A percentile compares a stretch with the other conserved stretches of the same genome.
Evolutionary conservation across 37 sponge, comb jelly and placozoan genomes (phyloP).

Genomic region (Hexactinellida sp.): DNA sequence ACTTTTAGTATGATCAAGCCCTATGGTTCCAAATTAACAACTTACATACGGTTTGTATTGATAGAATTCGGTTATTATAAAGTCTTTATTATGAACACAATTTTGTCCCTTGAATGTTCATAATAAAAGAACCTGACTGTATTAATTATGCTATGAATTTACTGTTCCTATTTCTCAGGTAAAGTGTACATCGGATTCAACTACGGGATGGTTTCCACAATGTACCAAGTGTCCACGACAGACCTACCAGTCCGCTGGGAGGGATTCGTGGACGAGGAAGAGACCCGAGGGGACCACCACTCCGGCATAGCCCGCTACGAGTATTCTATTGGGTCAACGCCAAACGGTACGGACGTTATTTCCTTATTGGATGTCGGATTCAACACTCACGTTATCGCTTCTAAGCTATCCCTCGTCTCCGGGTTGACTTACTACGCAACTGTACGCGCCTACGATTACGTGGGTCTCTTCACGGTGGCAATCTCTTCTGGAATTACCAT

Average conservation of each 20-base stretch:
- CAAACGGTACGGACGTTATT: not conserved
- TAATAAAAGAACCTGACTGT: too few relatives aligned
- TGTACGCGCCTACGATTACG: not conserved
- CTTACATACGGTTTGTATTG: too few relatives aligned
- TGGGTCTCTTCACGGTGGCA: not conserved
- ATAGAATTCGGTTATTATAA: too few relatives aligned
- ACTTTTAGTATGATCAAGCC: too few relatives aligned
- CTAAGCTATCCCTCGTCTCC: not conserved
- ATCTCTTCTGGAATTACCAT: constrained; percentile 34
- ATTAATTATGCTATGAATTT: too few relatives aligned
- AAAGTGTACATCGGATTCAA: not conserved
- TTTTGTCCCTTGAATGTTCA: too few relatives aligned
- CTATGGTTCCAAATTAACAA: too few relatives aligned
- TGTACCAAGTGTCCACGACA: not conserved
- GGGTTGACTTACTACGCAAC: not conserved
- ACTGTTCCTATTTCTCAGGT: too few relatives aligned
- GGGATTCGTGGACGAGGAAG: not conserved
- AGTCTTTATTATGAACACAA: too few relatives aligned
- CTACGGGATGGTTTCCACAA: not conserved
- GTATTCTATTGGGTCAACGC: not conserved
- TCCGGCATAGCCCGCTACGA: not conserved
- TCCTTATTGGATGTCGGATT: not conserved
- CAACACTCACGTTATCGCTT: not conserved
- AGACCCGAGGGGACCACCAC: not conserved
- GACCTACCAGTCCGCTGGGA: not conserved